These are phyloP conservation scores for Oscheius sp. DNA, from an alignment of 2,888 invertebrate genomes.

Conservation along the genomic window DNA sequence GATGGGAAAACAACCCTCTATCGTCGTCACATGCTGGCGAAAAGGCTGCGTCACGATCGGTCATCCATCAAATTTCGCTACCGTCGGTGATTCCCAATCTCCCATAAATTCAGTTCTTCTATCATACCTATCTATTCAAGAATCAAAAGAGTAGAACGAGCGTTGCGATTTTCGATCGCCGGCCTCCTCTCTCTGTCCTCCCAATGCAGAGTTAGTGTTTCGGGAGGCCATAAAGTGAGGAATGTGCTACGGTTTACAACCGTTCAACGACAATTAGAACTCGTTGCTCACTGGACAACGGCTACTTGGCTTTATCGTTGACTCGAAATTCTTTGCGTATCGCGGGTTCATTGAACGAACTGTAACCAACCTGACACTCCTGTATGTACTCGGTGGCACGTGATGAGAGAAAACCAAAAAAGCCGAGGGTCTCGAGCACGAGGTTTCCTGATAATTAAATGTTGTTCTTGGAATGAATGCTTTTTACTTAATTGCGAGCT, in stretches of 20 bases:
- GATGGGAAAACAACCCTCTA: slow-evolving; percentile 21
- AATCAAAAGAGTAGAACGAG: not conserved
- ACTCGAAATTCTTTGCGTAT: not conserved
- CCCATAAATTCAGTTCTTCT: not conserved
- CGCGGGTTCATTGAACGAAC: not conserved
- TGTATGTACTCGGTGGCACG: slow-evolving; percentile 14
- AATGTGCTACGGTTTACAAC: slow-evolving; percentile 31
- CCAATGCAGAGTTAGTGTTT: slow-evolving; percentile 28
- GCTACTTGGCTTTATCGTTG: not conserved
- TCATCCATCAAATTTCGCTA: slow-evolving; percentile 19
- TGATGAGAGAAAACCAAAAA: slow-evolving; percentile 2
- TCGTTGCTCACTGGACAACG: slow-evolving; percentile 19
- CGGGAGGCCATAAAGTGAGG: slow-evolving; percentile 31
- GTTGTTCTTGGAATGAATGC: not conserved
- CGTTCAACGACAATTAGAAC: slow-evolving; percentile 29
- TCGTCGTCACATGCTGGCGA: slow-evolving; percentile 33
- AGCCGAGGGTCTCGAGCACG: not conserved
- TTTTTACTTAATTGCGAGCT: slow-evolving; percentile 13
- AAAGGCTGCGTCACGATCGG: slow-evolving; percentile 17
- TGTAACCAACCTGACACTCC: slow-evolving; percentile 9
- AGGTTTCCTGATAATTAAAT: slow-evolving; percentile 15
- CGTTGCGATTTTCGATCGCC: slow-evolving; percentile 30
- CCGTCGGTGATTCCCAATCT: slow-evolving; percentile 5
- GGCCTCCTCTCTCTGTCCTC: slow-evolving; percentile 15
- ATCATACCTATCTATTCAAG: too few species aligned